Conservation (phyloP, 35 echinoderm and acorn worm genomes). For the Hemicentrotus pulcherrimus region DNA sequence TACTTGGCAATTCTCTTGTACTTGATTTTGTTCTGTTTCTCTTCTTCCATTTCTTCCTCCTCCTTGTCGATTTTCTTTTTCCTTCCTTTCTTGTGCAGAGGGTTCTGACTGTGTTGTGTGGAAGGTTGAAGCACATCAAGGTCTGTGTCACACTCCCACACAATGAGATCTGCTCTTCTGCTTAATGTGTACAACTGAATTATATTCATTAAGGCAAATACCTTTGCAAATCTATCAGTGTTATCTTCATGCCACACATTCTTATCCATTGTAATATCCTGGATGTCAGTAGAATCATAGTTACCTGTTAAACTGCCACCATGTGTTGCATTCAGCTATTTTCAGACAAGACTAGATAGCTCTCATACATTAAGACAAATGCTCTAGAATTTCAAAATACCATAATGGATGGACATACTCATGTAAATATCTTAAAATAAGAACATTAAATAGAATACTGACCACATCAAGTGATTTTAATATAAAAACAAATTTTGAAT, state of each 20-base stretch:
- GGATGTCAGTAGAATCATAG: background rate
- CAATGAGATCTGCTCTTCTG: constrained; percentile 69
- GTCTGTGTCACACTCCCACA: constrained; percentile 87
- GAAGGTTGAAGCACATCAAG: constrained; percentile 66
- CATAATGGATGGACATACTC: too few relatives aligned
- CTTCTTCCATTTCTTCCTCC: background rate
- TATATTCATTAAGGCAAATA: background rate
- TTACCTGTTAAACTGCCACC: background rate
- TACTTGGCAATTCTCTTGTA: constrained; percentile 75
- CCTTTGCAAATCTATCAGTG: background rate
- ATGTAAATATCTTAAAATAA: too few relatives aligned
- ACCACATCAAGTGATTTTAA: too few relatives aligned
- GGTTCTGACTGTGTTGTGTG: constrained; percentile 3
- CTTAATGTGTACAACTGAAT: constrained; percentile 85
- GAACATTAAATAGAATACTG: too few relatives aligned
- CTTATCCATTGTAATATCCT: background rate
- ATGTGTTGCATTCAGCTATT: too few relatives aligned
- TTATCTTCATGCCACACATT: background rate
- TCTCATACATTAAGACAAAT: too few relatives aligned
- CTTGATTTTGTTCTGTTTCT: constrained; percentile 50
- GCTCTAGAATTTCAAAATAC: too few relatives aligned
- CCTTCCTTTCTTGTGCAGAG: constrained; percentile 19
- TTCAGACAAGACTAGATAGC: too few relatives aligned
- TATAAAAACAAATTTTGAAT: too few relatives aligned
- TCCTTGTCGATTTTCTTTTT: background rate